These are phyloP conservation scores for Xiphophorus birchmanni DNA, from an alignment of 2,797 vertebrate species.

Conservation along the genomic window DNA sequence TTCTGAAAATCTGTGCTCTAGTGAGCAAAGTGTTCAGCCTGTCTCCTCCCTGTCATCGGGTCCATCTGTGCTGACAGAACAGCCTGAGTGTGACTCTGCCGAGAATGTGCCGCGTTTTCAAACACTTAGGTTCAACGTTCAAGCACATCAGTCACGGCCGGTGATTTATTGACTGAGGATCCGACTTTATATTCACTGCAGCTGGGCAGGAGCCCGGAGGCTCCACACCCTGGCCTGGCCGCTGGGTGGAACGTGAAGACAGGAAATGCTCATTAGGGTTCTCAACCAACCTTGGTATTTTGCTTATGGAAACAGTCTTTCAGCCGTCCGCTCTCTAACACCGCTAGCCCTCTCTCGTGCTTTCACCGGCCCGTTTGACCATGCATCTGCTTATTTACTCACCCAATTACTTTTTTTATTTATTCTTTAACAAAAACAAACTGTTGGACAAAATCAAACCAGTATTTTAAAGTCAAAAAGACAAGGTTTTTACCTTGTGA, in stretches of 20 bases:
- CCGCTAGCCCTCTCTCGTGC: neutral
- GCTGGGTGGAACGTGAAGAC: neutral
- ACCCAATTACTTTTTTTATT: neutral
- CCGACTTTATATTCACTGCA: conserved; percentile 47
- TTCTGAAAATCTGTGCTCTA: neutral
- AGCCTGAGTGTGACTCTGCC: conserved; percentile 42
- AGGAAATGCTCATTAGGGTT: conserved; percentile 21
- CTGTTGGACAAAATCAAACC: neutral
- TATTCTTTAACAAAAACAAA: neutral
- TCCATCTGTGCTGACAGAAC: conserved; percentile 45
- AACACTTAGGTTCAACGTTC: conserved; percentile 61
- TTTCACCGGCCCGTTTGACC: neutral
- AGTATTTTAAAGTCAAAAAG: neutral
- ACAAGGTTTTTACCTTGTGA: neutral
- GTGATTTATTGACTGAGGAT: conserved; percentile 66
- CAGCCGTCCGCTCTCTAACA: neutral
- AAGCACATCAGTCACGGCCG: conserved; percentile 61
- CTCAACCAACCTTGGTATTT: conserved; percentile 4
- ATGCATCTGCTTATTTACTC: neutral
- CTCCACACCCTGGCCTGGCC: conserved; percentile 14
- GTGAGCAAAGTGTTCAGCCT: conserved; percentile 8
- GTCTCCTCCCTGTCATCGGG: conserved; percentile 11
- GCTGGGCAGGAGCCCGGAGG: conserved; percentile 38
- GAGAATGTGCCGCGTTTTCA: conserved; percentile 59
- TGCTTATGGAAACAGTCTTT: neutral